Evolutionary conservation across 2,888 invertebrate species (phyloP), one percentile per base, ranked within the genome.

Genomic region (Campoplex capitator): DNA sequence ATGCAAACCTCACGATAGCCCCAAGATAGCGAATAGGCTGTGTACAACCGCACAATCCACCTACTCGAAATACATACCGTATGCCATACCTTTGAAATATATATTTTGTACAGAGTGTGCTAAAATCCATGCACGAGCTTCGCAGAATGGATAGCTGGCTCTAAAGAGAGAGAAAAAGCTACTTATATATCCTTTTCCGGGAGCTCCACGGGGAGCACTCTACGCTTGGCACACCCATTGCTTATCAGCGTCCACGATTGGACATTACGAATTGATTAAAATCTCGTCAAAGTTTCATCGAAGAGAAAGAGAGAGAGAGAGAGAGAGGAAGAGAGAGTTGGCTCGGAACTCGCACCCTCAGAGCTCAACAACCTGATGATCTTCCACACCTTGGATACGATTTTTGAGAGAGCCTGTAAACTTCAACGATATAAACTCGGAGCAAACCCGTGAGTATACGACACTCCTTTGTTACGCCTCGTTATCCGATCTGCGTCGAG

Each of bases 381-480:
- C 32, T 32, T 62, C 32, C 2, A 16, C 13, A 7, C 16, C 7
- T 62, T 16, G 32, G 62, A 32, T 16, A 62, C 4, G 62, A 62
- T 32, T 62, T 62, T 62, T 32, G 32, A 32, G 32, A 62, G 16
- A 62, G 62, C 62, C 62, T 51, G 67, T 67, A 70, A 38, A 45
- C 62, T 54, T 42, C 58, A 32, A 76, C 51, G 81, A 84, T 79
- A 82, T 76, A 79, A 84, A 87, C 87, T 82, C 79, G 65, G 11
- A 77, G 80, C 38, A 51, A 80, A 67, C 76, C 80, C 84, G 79
- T 70, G 84, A 86, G 87, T 89, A 90, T 88, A 90, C 89, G 88
- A 87, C 87, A 89, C 91, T 90, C 92, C 92, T 93, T 93, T 93
- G 93, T 93, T 93, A 92, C 92, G 90, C 91, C 90, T 89, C 89